Evolutionary conservation across 2,797 vertebrate genomes (phyloP), one percentile per base, ranked within the genome.

Genomic region (Liparis tanakae): DNA sequence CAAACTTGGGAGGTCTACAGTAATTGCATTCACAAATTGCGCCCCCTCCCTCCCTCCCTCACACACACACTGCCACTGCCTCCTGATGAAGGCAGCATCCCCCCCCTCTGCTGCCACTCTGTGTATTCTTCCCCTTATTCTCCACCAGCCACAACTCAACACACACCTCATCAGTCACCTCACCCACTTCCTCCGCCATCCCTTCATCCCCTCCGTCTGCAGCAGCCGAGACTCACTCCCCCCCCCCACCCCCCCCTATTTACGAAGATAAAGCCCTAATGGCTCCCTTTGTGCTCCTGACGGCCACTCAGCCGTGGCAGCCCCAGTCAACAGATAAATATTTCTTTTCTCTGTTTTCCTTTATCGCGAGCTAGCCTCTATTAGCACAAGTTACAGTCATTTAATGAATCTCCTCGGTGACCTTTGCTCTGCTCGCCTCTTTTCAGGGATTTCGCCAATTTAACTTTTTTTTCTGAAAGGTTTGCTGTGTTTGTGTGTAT

Each of bases 191-290:
- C 62, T 76, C 75, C 58, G 20, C 70, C 80, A 70, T 77, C 67
- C 73, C 80, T 67, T 70, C 80, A 72, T 74, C 67, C 71, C 79
- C 67, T 82, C 70, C 55, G 44, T 83, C 70, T 60, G 65, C 56
- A 69, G 65, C 56, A 69, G 77, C 77, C 79, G 50, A 85, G 72
- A 68, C 81, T 72, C 71, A 51, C 80, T 87, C 88, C 84, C 76
- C 87, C 86, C 9, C 1, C 75, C 87, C 89, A 75, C n/a, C n/a
- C 81, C 71, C 9, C 1, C 75, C 87, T 89, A 75, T 94, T 94
- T 93, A 85, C 80, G 77, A 84, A 90, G 93, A 94, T 94, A 93
- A 89, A 93, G 91, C 89, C 86, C 81, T 93, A 95, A 93, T 91
- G 90, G 90, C 83, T 76, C 72, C 87, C 87, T 95, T 94, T 94